Evolutionary conservation across 2,797 vertebrate species (phyloP), one percentile per base, ranked within the genome.

Genomic region (Acanthurus lineatus): DNA sequence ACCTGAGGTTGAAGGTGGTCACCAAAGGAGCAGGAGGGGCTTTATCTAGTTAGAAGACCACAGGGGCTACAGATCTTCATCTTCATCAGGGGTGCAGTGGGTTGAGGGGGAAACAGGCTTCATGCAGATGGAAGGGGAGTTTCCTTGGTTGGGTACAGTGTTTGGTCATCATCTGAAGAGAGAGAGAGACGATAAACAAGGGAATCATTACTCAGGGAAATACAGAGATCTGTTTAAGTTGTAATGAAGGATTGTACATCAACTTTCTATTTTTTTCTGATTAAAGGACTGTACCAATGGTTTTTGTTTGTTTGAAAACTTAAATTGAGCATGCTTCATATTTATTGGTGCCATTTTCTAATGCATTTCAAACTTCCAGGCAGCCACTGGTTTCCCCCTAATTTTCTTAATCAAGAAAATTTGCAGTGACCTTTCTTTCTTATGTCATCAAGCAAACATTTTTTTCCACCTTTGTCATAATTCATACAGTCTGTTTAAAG

Each of bases 41-140:
- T 86, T 92, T 58, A 81, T 85, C 83, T 89, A 91, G 74, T 82
- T 69, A 69, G 75, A 83, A 73, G 87, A 87, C 90, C 88, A 91
- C 72, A 84, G 80, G 62, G 84, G 84, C 85, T 87, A 93, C 77
- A 78, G 86, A 78, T 88, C 86, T 74, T 90, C 76, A 83, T 91
- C 87, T 63, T 91, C 84, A 79, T 85, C 51, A 58, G 68, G 74
- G 88, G 86, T 88, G 86, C 69, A 77, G 70, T 81, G 77, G 84
- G 63, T 74, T 70, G 84, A 77, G 1, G 17, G 69, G 69, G 82
- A 82, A 82, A 70, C 52, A 61, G 91, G 94, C 92, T 85, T 92
- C 94, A 95, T 95, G 94, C 95, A 94, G 82, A 86, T 73, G 71
- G 84, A 67, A 56, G 59, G 75, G 62, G 49, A 17, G 80, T 79